phyloP scores from a whole-genome alignment of 2,797 vertebrate genomes.

The Arremon aurantiirostris region DNA sequence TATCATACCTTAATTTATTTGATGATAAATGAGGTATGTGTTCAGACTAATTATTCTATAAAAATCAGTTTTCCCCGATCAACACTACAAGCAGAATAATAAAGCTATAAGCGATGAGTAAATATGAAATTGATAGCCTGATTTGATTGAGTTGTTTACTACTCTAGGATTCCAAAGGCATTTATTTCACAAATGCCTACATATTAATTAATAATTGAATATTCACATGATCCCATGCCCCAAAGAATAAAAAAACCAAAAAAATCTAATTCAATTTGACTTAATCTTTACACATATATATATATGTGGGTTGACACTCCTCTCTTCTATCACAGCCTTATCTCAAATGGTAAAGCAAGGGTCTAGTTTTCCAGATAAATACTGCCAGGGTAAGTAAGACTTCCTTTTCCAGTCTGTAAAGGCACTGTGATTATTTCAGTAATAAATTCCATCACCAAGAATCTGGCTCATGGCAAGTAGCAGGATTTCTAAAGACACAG shows the following conservation, averaged over 20 bases:
- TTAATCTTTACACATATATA: neutral
- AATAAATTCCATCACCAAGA: neutral
- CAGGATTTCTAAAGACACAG: neutral
- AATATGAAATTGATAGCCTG: neutral
- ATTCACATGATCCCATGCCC: neutral
- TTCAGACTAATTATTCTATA: neutral
- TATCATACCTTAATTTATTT: neutral
- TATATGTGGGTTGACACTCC: neutral
- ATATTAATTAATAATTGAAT: neutral
- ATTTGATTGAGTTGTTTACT: constrained; percentile 17
- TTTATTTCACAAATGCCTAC: neutral
- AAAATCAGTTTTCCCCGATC: neutral
- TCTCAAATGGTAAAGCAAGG: rapidly evolving
- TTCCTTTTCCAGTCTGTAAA: neutral
- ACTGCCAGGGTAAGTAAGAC: neutral
- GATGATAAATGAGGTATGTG: neutral
- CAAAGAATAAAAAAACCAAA: neutral
- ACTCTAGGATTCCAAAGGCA: neutral
- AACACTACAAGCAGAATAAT: neutral
- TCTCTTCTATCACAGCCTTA: neutral
- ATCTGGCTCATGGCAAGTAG: neutral
- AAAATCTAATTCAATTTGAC: neutral
- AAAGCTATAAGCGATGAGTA: neutral
- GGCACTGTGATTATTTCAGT: neutral
- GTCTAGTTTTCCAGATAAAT: neutral